Conservation (phyloP, 2,888 invertebrate species). For the Tetragonula carbonaria region DNA sequence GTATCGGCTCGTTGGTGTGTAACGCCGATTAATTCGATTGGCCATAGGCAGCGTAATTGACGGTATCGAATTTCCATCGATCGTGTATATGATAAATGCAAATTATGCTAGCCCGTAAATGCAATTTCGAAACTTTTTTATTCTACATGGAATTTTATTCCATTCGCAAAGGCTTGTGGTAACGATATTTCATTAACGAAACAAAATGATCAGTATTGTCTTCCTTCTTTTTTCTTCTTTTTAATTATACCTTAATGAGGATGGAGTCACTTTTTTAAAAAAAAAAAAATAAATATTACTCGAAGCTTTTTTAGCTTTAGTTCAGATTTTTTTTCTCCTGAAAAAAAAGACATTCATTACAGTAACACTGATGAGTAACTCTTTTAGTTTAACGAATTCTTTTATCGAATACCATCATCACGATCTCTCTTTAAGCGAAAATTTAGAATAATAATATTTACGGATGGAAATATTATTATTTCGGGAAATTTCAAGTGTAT, state of each 20-base stretch:
- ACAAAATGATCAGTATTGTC: too few relatives aligned
- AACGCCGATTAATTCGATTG: conserved; percentile 44
- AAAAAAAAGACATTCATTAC: too few relatives aligned
- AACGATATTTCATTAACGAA: background rate
- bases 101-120: background rate
- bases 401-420: background rate
- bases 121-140: background rate
- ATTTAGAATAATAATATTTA: too few relatives aligned
- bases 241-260: too few relatives aligned
- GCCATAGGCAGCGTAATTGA: conserved; percentile 15
- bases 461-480: too few relatives aligned
- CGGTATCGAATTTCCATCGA: conserved; percentile 45
- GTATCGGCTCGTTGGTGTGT: conserved; percentile 24
- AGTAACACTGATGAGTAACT: too few relatives aligned
- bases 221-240: too few relatives aligned
- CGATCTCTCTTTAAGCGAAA: background rate
- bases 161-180: accelerated
- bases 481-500: too few relatives aligned
- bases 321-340: background rate
- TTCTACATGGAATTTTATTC: background rate
- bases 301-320: background rate
- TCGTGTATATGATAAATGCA: conserved; percentile 18
- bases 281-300: background rate
- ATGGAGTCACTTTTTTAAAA: too few relatives aligned
- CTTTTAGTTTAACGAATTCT: background rate